Percentiles rank a stretch among this genome's conserved stretches.
Conservation (phyloP, 92 coral and sea anemone species). For the Epizoanthus stellaris region DNA sequence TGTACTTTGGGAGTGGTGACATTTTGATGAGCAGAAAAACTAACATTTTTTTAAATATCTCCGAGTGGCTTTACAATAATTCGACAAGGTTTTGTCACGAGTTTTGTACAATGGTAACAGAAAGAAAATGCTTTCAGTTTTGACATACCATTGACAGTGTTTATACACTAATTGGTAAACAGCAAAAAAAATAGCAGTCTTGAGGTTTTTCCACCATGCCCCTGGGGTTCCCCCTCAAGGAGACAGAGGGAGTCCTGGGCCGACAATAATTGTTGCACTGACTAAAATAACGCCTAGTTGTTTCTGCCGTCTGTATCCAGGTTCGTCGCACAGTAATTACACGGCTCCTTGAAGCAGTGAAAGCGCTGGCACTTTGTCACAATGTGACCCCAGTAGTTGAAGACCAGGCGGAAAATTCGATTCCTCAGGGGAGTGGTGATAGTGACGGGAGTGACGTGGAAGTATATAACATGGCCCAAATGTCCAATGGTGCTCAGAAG, state of each 20-base stretch:
- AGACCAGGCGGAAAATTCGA: conserved; percentile 54
- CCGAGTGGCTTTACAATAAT: too few relatives aligned
- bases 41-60: too few relatives aligned
- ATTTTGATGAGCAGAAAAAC: too few relatives aligned
- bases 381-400: conserved; percentile 96
- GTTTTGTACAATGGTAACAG: too few relatives aligned
- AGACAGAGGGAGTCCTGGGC: neutral
- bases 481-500: conserved; percentile 52
- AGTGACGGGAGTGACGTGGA: conserved; percentile 78
- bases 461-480: conserved; percentile 37
- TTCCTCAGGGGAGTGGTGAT: conserved; percentile 61
- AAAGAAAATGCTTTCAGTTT: too few relatives aligned
- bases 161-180: too few relatives aligned
- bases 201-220: too few relatives aligned
- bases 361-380: conserved; percentile 97
- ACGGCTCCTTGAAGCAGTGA: conserved; percentile 95
- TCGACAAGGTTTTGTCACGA: too few relatives aligned
- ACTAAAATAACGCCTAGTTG: neutral
- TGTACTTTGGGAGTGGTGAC: too few relatives aligned
- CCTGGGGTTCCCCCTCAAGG: too few relatives aligned
- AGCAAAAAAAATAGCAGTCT: too few relatives aligned
- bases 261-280: neutral
- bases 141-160: too few relatives aligned
- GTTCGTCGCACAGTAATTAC: conserved; percentile 98
- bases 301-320: conserved; percentile 40